These are phyloP conservation scores for Pseudochaenichthys georgianus DNA, from an alignment of 2,797 vertebrate genomes.

Conservation along the genomic window DNA sequence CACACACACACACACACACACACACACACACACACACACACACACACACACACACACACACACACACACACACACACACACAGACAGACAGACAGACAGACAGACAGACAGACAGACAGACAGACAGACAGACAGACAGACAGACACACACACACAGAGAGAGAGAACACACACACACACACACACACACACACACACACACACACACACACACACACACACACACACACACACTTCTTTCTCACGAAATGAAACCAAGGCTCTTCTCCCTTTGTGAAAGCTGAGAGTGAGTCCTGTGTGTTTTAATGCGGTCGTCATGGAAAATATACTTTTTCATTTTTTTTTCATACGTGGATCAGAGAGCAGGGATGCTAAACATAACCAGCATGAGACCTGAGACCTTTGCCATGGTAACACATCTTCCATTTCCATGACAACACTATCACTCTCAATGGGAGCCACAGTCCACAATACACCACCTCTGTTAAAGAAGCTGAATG, in stretches of 20 bases:
- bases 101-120: no score
- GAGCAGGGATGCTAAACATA: conserved; percentile 30
- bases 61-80: not conserved
- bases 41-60: not conserved
- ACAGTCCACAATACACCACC: not conserved
- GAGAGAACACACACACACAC: no score
- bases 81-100: no score
- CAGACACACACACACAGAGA: not conserved
- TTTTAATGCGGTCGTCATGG: conserved; percentile 51
- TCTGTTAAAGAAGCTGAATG: no score
- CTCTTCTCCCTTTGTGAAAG: conserved; percentile 22
- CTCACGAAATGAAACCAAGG: conserved; percentile 5
- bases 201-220: not conserved
- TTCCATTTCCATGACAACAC: conserved; percentile 46
- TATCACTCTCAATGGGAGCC: not conserved
- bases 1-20: no score
- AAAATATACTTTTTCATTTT: conserved; percentile 5
- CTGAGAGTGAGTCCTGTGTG: not conserved
- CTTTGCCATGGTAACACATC: conserved; percentile 32
- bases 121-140: no score
- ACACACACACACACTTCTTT: conserved; percentile 1
- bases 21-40: not conserved
- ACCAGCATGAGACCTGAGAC: not conserved
- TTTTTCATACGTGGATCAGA: conserved; percentile 17
- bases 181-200: no score